Evolutionary conservation across 2,888 invertebrate species (phyloP), one percentile per base, ranked within the genome.

Genomic region (Euzetes globulus): DNA sequence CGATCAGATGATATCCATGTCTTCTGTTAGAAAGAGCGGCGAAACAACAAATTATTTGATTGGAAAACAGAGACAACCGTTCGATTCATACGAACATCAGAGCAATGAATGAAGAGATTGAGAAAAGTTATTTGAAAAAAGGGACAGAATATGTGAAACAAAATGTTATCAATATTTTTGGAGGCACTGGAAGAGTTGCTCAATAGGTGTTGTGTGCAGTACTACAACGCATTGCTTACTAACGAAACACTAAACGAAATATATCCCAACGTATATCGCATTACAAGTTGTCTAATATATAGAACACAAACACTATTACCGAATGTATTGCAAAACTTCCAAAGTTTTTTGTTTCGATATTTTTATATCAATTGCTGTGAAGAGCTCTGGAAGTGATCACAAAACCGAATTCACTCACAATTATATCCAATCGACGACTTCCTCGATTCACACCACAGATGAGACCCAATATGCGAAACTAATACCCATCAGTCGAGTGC

Each of bases 271-370:
- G 2, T 4, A 63, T 63, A 63, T 63, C 37, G 19, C 6, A 63
- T 63, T 63, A 63, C 63, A 63, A n/a, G 37, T 33, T 33, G 63
- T 33, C 37, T 37, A 37, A 63, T n/a, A 60, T 33, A 52, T n/a
- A 52, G 19, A 6, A 52, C 19, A 19, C n/a, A 52, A 52, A 52
- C 52, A 55, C 6, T 33, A 33, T 33, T 33, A 33, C 33, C 33
- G 22, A 55, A 55, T 2, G 11, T 7, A 55, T 55, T 55, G 55
- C 55, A 55, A 55, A 55, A 55, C 19, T 19, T 3, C 11, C 5
- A 47, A 33, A 33, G 33, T 33, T 33, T 33, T 33, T 33, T 33
- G 33, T 33, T 33, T 33, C 33, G 33, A 33, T 33, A 33, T 33
- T 33, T n/a, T 33, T 33, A 33, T 33, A 6, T 33, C 33, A 33